Base-by-base conservation (phyloP, 2,888 invertebrate species). In the Ecliptopera silaceata region DNA sequence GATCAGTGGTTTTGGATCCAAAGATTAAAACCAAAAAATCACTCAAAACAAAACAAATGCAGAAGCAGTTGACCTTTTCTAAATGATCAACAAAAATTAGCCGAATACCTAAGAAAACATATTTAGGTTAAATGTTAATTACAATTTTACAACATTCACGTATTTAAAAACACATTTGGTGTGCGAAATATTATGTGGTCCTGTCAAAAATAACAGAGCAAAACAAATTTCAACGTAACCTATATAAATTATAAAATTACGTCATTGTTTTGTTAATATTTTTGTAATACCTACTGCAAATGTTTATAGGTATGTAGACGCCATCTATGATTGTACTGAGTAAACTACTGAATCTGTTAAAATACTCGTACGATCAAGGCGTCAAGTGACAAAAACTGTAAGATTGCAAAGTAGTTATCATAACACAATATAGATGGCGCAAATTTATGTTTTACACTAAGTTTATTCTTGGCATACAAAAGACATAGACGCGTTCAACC, bases 401-500 rank as follows among this genome's bases (percentile, higher is more conserved):
- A n/a, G n/a, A 3, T 31, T 31, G 29, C n/a, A n/a, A n/a, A 29
- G 2, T 31, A 34, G 15, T 36, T 36, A 3, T 3, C 15, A 10
- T 12, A 4, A 6, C 6, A n/a, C 20, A 26, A 22, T n/a, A 31
- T 26, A 56, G 72, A 67, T 72, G 70, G 60, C 72, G 51, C 34
- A 43, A 5, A n/a, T 1, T 13, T 10, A 4, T 10, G 38, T 26
- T 12, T 17, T 8, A 3, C 17, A 1, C 31, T 4, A 13, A 5
- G 12, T 4, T 47, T 26, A 17, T 17, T 4, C 26, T 49, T 48
- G 36, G 13, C 17, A 20, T 61, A 60, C 12, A 67, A 71, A 73
- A 71, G 72, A 73, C 53, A 48, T 73, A 64, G 73, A 73, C 74
- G 71, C 49, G 63, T 41, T 39, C 26, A 26, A 36, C 10, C 10